phyloP scores from a whole-genome alignment of 2,113 vertebrate genomes.

The Casuarius casuarius region DNA sequence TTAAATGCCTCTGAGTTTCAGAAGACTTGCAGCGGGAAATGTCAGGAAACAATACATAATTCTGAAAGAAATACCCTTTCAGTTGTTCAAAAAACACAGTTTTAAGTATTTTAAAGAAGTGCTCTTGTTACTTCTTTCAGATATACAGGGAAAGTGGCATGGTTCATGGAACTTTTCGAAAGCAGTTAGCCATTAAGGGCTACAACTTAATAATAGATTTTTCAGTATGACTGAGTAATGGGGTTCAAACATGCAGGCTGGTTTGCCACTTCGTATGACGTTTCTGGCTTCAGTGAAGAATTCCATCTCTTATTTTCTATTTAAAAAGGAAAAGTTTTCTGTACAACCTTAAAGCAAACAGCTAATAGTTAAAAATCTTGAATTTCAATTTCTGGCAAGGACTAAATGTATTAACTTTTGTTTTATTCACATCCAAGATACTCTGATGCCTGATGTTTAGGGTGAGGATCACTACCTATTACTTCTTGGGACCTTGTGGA shows the following conservation, averaged over 20 bases:
- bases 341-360: neutral
- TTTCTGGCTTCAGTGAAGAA: neutral
- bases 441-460: neutral
- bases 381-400: neutral
- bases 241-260: neutral
- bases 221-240: neutral
- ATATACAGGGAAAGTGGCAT: rapidly evolving
- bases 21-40: neutral
- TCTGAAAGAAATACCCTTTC: neutral
- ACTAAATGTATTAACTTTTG: neutral
- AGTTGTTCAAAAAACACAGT: neutral
- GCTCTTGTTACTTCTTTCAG: neutral
- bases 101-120: neutral
- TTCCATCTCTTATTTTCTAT: neutral
- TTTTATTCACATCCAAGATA: neutral
- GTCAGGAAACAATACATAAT: neutral
- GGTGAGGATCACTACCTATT: neutral
- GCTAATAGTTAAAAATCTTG: neutral
- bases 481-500: neutral
- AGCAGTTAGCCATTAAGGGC: neutral
- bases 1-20: neutral
- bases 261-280: neutral
- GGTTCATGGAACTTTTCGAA: neutral
- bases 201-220: neutral
- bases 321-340: neutral